Evolutionary conservation across 2,888 invertebrate genomes (phyloP), one percentile per base, ranked within the genome.

Genomic region (Trimorus sp.): DNA sequence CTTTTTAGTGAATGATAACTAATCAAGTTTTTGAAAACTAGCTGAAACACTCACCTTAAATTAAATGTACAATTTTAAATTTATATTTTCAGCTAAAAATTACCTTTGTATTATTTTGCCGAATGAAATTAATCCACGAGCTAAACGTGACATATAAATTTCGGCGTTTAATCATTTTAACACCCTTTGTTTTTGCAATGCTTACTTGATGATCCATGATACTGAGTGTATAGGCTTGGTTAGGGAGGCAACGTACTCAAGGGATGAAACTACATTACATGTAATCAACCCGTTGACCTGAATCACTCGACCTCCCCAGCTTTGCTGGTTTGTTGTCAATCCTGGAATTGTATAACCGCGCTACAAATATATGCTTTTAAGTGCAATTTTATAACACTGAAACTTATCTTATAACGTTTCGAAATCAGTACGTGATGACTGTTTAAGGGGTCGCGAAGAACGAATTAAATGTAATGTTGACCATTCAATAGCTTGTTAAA

Each of bases 221-320:
- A 45, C 60, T 59, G 69, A 26, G 58, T 38, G 56, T 66, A 42
- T 45, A 79, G 71, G 68, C 58, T 71, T 71, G 71, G 78, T 78
- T 71, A 59, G 78, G 54, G 63, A 62, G 14, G 83, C 80, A 87
- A 84, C 82, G 77, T 79, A 86, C 86, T 85, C 87, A 77, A 49
- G 86, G 88, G 87, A 88, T 84, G 83, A 85, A 87, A 86, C 85
- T 87, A 83, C 85, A 85, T 88, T 89, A 87, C 84, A 82, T 85
- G 83, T 89, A 89, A 89, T 89, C 89, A 88, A 87, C 85, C 86
- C 84, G 86, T 86, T 88, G 89, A 88, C 86, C 88, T 70, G 86
- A 74, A 85, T 87, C 84, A 83, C 84, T 84, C 82, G 83, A 84
- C 85, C 87, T 79, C 65, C 40, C 26, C 65, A 42, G 56, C 56